Conservation (phyloP, 1,140 invertebrate species). For the Ooceraea biroi region DNA sequence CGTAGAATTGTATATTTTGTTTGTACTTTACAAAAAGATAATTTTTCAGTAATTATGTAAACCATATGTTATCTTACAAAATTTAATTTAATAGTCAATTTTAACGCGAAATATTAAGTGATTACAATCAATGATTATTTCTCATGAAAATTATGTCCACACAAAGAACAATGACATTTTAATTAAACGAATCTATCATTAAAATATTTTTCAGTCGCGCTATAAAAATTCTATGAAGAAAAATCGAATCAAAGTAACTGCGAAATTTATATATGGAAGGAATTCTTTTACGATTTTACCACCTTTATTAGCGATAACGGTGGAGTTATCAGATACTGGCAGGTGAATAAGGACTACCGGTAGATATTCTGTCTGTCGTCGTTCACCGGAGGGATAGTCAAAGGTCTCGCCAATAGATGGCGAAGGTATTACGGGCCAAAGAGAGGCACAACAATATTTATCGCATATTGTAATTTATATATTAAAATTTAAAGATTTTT, state of each 20-base stretch:
- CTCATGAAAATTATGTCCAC: not conserved
- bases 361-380: constrained; percentile 27
- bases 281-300: constrained; percentile 12
- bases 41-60: no score
- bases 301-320: not conserved
- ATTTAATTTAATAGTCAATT: constrained; percentile 1
- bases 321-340: constrained; percentile 28
- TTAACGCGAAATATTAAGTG: constrained; percentile 8
- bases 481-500: not conserved
- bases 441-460: not conserved
- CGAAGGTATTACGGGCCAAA: constrained; percentile 29
- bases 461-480: not conserved
- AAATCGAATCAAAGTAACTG: not conserved
- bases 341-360: constrained; percentile 32
- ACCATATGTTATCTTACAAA: no score
- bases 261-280: not conserved
- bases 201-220: constrained; percentile 3
- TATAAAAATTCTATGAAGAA: not conserved
- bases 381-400: constrained; percentile 37
- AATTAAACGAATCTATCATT: not conserved
- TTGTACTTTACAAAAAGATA: no score
- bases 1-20: no score
- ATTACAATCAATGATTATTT: not conserved
- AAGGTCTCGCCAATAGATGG: constrained; percentile 56
- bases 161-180: not conserved